phyloP scores from a whole-genome alignment of 2,888 invertebrate species.

The Choristoneura rosaceana region DNA sequence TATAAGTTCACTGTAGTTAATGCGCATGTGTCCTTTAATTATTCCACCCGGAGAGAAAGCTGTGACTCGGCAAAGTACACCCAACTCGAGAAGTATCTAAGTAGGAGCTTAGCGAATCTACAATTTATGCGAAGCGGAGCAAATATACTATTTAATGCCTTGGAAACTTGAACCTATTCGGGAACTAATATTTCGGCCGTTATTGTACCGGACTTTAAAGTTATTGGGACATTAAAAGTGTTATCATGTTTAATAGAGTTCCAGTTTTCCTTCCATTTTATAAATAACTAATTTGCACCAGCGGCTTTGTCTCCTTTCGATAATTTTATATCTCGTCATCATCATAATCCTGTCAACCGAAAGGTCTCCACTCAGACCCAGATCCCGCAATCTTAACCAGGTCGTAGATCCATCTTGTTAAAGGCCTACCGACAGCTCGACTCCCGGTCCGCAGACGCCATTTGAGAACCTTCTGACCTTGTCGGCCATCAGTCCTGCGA shows the following conservation, averaged over 20 bases:
- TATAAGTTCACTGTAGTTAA: background rate
- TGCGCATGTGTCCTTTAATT: slow-evolving; percentile 30
- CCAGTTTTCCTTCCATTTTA: no score
- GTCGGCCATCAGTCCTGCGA: no score
- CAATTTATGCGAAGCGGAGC: slow-evolving; percentile 68
- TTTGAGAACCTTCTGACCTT: no score
- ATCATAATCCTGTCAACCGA: no score
- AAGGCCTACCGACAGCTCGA: no score
- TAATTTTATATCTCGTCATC: no score
- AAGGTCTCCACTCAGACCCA: no score
- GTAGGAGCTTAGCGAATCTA: slow-evolving; percentile 58
- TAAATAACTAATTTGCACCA: no score
- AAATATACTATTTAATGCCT: slow-evolving; percentile 37
- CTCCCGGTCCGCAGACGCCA: no score
- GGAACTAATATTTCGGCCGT: slow-evolving; percentile 2
- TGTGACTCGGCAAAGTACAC: slow-evolving; percentile 36
- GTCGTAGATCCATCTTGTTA: no score
- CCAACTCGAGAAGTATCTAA: slow-evolving; percentile 42
- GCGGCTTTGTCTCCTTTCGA: no score
- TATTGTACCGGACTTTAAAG: background rate
- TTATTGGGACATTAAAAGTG: background rate
- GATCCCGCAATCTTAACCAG: no score
- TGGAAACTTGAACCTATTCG: background rate
- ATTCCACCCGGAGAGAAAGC: slow-evolving; percentile 18
- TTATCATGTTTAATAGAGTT: background rate